Evolutionary conservation across 2,888 invertebrate species (phyloP), one percentile per base, ranked within the genome.

Genomic region (Plutella xylostella): DNA sequence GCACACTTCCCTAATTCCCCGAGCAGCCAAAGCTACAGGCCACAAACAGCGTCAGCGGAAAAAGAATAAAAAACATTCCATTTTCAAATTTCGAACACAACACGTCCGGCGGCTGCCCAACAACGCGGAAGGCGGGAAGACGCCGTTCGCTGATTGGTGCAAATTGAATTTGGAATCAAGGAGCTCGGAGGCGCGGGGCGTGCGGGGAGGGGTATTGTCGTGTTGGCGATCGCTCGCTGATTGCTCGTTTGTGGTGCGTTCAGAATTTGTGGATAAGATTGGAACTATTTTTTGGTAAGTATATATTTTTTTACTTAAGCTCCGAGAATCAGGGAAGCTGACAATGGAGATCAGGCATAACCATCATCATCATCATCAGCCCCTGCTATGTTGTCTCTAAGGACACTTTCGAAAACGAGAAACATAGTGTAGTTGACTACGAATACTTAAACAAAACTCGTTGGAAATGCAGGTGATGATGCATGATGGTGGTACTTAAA

Each of bases 141-240:
- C 80, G 73, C 64, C 70, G 74, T 68, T 62, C 74, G 77, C 77
- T 83, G 82, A 83, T 83, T 83, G 82, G 82, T 82, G 78, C 80
- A 82, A 83, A 83, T 82, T 79, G 80, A 78, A 78, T 83, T 82
- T 82, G 80, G 78, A 72, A 77, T 73, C 76, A 76, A 74, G 72
- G 68, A 66, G 60, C 58, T 56, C 48, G 56, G 57, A 53, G 46
- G 15, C 41, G 55, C 44, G 51, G 53, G 56, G 50, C 46, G 37
- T 51, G 50, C 54, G 52, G 56, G 48, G 55, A 61, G 66, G 68
- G 67, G 74, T 72, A 75, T 79, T 79, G 80, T 79, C 79, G 82
- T 78, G 82, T 79, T 75, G 77, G 78, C 82, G 82, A 83, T 83
- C 79, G 78, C 65, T 78, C 73, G 73, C 80, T 80, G 82, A 82